Evolutionary conservation across 2,888 invertebrate genomes (phyloP).

Genomic region (Andrena flavipes): DNA sequence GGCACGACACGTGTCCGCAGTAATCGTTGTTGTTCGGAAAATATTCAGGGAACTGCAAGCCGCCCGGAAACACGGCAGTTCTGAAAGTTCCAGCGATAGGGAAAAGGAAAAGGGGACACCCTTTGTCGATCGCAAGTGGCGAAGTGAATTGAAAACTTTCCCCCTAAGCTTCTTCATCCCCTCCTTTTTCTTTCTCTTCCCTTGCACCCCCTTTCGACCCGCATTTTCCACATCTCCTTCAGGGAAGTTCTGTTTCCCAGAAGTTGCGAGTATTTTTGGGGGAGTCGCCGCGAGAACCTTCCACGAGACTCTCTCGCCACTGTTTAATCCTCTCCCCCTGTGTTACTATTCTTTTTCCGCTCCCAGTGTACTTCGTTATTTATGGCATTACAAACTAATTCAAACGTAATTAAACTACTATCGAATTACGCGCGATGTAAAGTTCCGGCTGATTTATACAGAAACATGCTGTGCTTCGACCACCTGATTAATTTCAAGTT

Average conservation of each 20-base stretch:
- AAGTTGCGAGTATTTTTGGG: constrained; percentile 56
- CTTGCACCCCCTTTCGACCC: not conserved
- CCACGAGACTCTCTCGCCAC: constrained; percentile 17
- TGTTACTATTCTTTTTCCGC: not conserved
- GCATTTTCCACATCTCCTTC: constrained; percentile 45
- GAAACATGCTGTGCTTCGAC: too few relatives aligned
- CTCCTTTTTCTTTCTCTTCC: constrained; percentile 20
- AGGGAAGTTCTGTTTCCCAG: constrained; percentile 43
- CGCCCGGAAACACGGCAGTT: constrained; percentile 44
- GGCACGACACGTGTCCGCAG: constrained; percentile 39
- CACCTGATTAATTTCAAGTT: too few relatives aligned
- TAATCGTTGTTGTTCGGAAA: constrained; percentile 39
- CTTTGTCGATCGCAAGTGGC: constrained; percentile 63
- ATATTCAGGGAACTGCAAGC: constrained; percentile 52
- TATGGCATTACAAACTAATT: too few relatives aligned
- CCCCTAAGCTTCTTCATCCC: constrained; percentile 57
- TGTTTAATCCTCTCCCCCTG: constrained; percentile 28
- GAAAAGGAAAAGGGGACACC: constrained; percentile 35
- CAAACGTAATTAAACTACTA: too few relatives aligned
- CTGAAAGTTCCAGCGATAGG: constrained; percentile 51
- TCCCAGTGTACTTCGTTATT: too few relatives aligned
- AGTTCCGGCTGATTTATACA: too few relatives aligned
- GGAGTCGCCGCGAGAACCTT: constrained; percentile 19
- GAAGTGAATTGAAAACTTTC: constrained; percentile 71
- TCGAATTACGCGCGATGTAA: too few relatives aligned